phyloP scores from a whole-genome alignment of 1,140 invertebrate species.

The Lordiphosa mommai region DNA sequence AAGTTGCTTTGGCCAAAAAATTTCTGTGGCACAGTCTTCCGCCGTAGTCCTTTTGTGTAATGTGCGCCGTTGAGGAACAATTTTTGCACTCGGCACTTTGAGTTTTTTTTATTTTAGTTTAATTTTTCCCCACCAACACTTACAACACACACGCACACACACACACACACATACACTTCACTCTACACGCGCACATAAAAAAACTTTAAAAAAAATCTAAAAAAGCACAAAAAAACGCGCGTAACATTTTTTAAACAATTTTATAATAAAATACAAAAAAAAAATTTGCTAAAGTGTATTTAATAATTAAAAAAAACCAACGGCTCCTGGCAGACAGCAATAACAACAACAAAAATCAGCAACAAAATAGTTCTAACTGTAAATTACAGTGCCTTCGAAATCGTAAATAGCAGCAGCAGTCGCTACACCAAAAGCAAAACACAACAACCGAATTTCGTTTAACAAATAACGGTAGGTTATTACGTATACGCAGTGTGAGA shows the following conservation, averaged over 20 bases:
- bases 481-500: slow-evolving; percentile 40
- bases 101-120: slow-evolving; percentile 62
- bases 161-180: slow-evolving; percentile 15
- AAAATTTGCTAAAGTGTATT: slow-evolving; percentile 66
- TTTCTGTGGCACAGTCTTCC: slow-evolving; percentile 64
- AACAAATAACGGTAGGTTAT: slow-evolving; percentile 58
- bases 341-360: slow-evolving; percentile 16
- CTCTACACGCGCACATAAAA: slow-evolving; percentile 16
- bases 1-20: slow-evolving; percentile 27
- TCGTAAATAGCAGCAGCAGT: slow-evolving; percentile 36
- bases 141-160: slow-evolving; percentile 11
- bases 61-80: slow-evolving; percentile 60
- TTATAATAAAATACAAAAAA: slow-evolving; percentile 25
- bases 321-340: slow-evolving; percentile 25
- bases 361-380: slow-evolving; percentile 60
- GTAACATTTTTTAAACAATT: slow-evolving; percentile 47
- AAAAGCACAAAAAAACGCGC: slow-evolving; percentile 17
- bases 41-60: slow-evolving; percentile 68
- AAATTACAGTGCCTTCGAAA: slow-evolving; percentile 67
- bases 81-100: slow-evolving; percentile 57
- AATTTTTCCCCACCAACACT: slow-evolving; percentile 42
- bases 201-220: slow-evolving; percentile 16
- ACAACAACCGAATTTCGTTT: slow-evolving; percentile 17
- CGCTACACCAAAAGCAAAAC: slow-evolving; percentile 18
- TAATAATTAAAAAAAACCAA: slow-evolving; percentile 31